Percentiles rank a stretch among this genome's conserved stretches.
These are phyloP conservation scores for Chauna torquata DNA, from an alignment of 2,113 vertebrate species.

Conservation along the genomic window DNA sequence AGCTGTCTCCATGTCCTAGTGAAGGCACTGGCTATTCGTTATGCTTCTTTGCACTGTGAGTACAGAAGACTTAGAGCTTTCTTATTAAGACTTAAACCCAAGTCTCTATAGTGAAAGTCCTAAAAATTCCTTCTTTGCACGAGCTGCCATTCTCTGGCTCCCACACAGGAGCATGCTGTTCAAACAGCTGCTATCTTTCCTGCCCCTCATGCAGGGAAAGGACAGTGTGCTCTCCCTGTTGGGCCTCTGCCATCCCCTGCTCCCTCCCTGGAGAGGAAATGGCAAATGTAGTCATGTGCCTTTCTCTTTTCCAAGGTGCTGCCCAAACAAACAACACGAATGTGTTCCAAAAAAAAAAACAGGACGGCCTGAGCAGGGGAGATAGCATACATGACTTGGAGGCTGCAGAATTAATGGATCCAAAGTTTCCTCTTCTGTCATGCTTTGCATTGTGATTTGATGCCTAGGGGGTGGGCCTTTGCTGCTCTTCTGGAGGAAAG, in stretches of 20 bases:
- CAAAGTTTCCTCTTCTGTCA: not conserved
- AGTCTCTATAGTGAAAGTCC: not conserved
- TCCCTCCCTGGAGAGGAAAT: not conserved
- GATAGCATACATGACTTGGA: not conserved
- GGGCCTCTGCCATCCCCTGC: not conserved
- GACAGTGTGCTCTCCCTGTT: not conserved
- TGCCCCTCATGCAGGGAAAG: not conserved
- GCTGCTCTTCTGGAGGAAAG: not conserved
- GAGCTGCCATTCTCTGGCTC: not conserved
- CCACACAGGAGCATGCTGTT: not conserved
- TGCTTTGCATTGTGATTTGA: not conserved
- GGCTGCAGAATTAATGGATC: not conserved
- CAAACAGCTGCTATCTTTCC: not conserved
- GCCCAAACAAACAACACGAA: not conserved
- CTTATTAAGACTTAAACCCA: not conserved
- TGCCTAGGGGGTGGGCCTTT: not conserved
- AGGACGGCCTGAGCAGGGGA: not conserved
- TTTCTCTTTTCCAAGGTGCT: not conserved
- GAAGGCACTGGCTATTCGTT: not conserved
- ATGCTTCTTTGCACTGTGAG: rapidly evolving
- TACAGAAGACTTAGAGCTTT: not conserved
- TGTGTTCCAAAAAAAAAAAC: not conserved
- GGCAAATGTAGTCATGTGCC: not conserved
- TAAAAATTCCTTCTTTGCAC: not conserved
- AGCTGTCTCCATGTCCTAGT: not conserved